A percentile compares a stretch with the other conserved stretches of the same genome.
Conservation (phyloP, 2,888 invertebrate genomes). For the Caenorhabditis virilis region DNA sequence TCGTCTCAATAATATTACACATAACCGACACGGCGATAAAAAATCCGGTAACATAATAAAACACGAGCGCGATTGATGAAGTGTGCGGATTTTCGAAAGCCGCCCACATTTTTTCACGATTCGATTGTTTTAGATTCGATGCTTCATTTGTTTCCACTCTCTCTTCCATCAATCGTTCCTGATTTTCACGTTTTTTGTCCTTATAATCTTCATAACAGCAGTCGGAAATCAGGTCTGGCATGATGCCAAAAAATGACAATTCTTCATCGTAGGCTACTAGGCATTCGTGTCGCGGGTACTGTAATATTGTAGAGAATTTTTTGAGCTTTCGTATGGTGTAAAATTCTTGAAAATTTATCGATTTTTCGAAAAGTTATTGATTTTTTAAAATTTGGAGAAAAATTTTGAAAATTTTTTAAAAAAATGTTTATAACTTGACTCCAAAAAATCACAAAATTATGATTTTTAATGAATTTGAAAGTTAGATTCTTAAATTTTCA, state of each 20-base stretch:
- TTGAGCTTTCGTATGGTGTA: too few relatives aligned
- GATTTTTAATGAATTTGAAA: too few relatives aligned
- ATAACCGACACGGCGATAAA: slow-evolving; percentile 99
- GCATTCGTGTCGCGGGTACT: slow-evolving; percentile 99
- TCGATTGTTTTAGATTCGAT: slow-evolving; percentile 47
- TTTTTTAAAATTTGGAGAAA: too few relatives aligned
- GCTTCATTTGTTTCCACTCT: slow-evolving; percentile 60
- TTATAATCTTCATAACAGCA: slow-evolving; percentile 99
- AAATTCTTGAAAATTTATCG: too few relatives aligned
- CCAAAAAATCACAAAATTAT: too few relatives aligned
- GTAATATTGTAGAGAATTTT: too few relatives aligned
- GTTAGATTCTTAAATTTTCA: too few relatives aligned
- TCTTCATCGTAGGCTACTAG: slow-evolving; percentile 98
- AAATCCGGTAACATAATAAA: slow-evolving; percentile 95
- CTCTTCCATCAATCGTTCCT: slow-evolving; percentile 96
- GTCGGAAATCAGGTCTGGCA: slow-evolving; percentile 89
- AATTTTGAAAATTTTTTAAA: too few relatives aligned
- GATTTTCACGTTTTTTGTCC: slow-evolving; percentile 96
- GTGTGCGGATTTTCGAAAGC: slow-evolving; percentile 99
- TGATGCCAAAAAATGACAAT: slow-evolving; percentile 96
- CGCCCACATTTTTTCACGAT: slow-evolving; percentile 83
- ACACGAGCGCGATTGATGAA: slow-evolving; percentile 96
- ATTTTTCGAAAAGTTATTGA: too few relatives aligned
- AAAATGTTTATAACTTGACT: too few relatives aligned
- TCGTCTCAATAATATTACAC: slow-evolving; percentile 93